Conservation (phyloP, 2,888 invertebrate genomes). For the Sesia apiformis region DNA sequence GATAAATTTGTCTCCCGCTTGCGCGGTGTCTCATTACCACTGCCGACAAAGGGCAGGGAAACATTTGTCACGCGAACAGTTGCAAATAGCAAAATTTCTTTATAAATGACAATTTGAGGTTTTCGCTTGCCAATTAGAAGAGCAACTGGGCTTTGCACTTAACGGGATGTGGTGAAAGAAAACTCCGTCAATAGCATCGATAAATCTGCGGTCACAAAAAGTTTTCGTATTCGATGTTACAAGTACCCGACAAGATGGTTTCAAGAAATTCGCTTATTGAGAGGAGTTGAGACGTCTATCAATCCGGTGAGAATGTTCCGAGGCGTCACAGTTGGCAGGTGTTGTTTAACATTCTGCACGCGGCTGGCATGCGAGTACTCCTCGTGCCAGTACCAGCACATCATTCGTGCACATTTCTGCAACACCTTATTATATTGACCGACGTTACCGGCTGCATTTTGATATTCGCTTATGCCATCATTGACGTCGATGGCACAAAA, state of each 20-base stretch:
- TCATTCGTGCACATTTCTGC: constrained; percentile 9
- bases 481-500: no score
- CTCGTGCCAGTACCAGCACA: no score
- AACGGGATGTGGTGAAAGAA: neutral
- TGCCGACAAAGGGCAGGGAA: constrained; percentile 57
- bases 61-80: constrained; percentile 60
- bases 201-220: constrained; percentile 23
- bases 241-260: constrained; percentile 23
- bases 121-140: neutral
- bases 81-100: constrained; percentile 56
- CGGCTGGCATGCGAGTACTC: neutral
- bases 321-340: constrained; percentile 2
- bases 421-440: constrained; percentile 9
- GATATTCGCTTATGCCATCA: constrained; percentile 1
- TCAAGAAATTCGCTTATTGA: constrained; percentile 36
- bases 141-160: neutral
- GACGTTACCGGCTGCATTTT: neutral
- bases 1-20: constrained; percentile 61
- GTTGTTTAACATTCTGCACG: neutral
- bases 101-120: constrained; percentile 7
- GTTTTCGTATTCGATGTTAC: constrained; percentile 15
- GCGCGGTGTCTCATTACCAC: constrained; percentile 55
- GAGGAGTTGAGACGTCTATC: constrained; percentile 32
- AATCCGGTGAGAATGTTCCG: constrained; percentile 17
- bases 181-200: constrained; percentile 4